Percentiles rank a stretch among this genome's conserved stretches.
Evolutionary conservation across 1,140 invertebrate species (phyloP).

Genomic region (Dendroctonus ponderosae): DNA sequence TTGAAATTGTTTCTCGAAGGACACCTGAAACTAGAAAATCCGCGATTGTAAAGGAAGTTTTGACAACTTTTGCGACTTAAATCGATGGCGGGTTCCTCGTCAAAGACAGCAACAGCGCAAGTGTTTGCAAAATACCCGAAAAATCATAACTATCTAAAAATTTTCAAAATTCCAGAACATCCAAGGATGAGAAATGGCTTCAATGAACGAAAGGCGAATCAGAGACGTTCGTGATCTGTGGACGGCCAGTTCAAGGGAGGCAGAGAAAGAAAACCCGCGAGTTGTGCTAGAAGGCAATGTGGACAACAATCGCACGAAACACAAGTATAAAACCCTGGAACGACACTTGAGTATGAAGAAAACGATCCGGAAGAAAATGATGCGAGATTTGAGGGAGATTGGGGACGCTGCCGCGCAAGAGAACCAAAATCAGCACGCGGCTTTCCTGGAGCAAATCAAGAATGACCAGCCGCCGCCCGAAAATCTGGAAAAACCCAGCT

Average conservation of each 20-base stretch:
- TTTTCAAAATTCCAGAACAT: too few species aligned
- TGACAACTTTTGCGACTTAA: too few species aligned
- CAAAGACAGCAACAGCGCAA: too few species aligned
- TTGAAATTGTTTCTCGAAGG: too few species aligned
- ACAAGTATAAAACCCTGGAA: slow-evolving; percentile 67
- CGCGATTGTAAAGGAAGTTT: too few species aligned
- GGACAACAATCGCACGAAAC: slow-evolving; percentile 44
- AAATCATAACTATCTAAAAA: too few species aligned
- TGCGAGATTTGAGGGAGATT: slow-evolving; percentile 66
- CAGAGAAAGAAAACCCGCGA: slow-evolving; percentile 45
- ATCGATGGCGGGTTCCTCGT: too few species aligned
- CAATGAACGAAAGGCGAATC: slow-evolving; percentile 47
- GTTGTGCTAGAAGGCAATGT: slow-evolving; percentile 32
- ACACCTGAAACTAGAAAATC: too few species aligned
- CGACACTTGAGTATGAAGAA: slow-evolving; percentile 84
- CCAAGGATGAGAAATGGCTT: slow-evolving; percentile 35
- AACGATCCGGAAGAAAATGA: slow-evolving; percentile 81
- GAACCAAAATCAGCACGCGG: slow-evolving; percentile 38
- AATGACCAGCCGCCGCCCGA: slow-evolving; percentile 50
- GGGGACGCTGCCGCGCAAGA: slow-evolving; percentile 43
- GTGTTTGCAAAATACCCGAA: too few species aligned
- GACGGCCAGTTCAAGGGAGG: slow-evolving; percentile 35
- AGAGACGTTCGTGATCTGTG: slow-evolving; percentile 49
- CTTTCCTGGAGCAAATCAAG: slow-evolving; percentile 50
- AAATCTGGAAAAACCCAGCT: slow-evolving; percentile 50